phyloP scores from a whole-genome alignment of 2,113 vertebrate species.

The Lagenorhynchus albirostris region DNA sequence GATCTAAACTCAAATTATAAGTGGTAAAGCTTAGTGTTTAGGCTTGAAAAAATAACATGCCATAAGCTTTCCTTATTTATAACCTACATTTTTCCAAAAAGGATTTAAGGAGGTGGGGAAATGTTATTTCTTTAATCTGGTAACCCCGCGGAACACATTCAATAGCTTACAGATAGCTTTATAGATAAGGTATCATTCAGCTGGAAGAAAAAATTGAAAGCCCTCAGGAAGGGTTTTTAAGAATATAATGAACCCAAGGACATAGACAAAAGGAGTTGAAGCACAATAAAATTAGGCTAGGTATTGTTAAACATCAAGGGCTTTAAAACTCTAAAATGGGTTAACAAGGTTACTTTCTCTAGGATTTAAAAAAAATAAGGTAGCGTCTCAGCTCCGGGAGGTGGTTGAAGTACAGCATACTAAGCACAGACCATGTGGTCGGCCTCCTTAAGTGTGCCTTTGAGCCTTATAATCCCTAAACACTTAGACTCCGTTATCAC shows the following conservation, averaged over 20 bases:
- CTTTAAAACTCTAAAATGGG: slow-evolving; percentile 37
- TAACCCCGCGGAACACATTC: not conserved
- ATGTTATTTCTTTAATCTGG: not conserved
- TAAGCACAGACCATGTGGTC: not conserved
- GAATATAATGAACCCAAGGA: not conserved
- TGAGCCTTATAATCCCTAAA: slow-evolving; percentile 46
- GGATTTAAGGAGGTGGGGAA: not conserved
- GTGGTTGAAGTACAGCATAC: not conserved
- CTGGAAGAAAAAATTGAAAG: not conserved
- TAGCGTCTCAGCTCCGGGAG: not conserved
- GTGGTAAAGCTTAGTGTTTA: not conserved
- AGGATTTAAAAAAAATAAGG: not conserved
- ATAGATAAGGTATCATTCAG: not conserved
- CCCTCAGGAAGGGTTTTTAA: not conserved
- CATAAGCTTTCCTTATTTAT: not conserved
- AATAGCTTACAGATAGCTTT: not conserved
- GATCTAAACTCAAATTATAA: not conserved
- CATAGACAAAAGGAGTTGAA: not conserved
- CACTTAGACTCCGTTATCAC: slow-evolving; percentile 63
- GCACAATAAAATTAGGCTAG: not conserved
- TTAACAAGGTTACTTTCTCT: not conserved
- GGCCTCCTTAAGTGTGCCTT: slow-evolving; percentile 6
- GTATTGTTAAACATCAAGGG: not conserved
- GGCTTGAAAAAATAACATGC: not conserved
- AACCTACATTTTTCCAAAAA: not conserved